Percentiles rank a stretch among this genome's conserved stretches.
Evolutionary conservation across 2,888 invertebrate species (phyloP).

Genomic region (Caenorhabditis wallacei): DNA sequence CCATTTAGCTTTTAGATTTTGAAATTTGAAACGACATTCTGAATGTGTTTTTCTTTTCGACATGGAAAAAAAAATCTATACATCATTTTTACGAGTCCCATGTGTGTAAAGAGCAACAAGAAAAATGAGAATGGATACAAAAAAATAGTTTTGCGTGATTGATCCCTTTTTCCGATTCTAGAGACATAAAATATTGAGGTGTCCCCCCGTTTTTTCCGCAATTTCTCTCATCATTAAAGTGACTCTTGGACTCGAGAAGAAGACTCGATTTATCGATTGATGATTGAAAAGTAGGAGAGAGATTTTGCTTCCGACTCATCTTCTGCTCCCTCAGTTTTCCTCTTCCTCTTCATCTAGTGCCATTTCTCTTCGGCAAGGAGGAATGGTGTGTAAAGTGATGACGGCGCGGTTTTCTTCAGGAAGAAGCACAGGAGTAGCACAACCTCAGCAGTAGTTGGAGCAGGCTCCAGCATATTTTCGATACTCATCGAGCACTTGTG

Average conservation of each 20-base stretch:
- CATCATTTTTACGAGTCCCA: conserved; percentile 29
- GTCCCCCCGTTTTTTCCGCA: conserved; percentile 18
- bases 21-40: conserved; percentile 9
- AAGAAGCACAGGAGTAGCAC: conserved; percentile 52
- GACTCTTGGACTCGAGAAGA: conserved; percentile 40
- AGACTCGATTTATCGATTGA: conserved; percentile 40
- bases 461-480: conserved; percentile 45
- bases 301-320: conserved; percentile 35
- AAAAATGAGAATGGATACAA: background rate
- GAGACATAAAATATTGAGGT: conserved; percentile 7
- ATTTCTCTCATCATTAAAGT: conserved; percentile 38
- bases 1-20: background rate
- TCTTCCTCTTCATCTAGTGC: conserved; percentile 32
- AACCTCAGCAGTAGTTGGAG: conserved; percentile 48
- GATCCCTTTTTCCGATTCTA: conserved; percentile 3
- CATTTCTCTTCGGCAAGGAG: conserved; percentile 29
- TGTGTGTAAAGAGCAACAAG: conserved; percentile 18
- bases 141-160: conserved; percentile 22
- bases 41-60: background rate
- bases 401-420: conserved; percentile 54
- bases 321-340: conserved; percentile 28
- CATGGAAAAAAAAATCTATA: background rate
- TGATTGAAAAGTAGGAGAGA: conserved; percentile 35
- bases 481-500: conserved; percentile 58
- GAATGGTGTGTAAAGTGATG: conserved; percentile 62